Percentiles rank a stretch among this genome's conserved stretches.
These are phyloP conservation scores for Meda fulgida DNA, from an alignment of 2,797 vertebrate genomes.

Conservation along the genomic window DNA sequence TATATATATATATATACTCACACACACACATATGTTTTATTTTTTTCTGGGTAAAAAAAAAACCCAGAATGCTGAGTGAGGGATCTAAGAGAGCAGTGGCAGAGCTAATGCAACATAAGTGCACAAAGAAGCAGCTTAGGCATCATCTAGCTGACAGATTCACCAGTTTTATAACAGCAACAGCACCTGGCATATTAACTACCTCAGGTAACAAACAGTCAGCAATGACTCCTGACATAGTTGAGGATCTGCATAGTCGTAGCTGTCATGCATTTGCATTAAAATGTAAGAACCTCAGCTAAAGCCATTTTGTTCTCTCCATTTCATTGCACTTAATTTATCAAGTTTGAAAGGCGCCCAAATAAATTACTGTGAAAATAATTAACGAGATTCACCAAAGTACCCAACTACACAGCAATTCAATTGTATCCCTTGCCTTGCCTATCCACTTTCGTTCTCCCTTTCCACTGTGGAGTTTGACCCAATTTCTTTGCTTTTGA, in stretches of 20 bases:
- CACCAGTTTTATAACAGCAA: conserved; percentile 6
- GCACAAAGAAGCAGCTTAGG: conserved; percentile 26
- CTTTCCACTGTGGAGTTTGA: conserved; percentile 58
- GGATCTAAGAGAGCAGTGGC: conserved; percentile 2
- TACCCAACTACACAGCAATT: conserved; percentile 16
- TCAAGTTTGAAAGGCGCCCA: neutral
- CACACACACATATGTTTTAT: too few relatives aligned
- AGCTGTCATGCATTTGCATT: neutral
- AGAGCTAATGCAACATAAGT: conserved; percentile 37
- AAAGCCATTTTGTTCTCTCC: conserved; percentile 18
- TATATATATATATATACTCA: too few relatives aligned
- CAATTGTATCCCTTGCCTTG: conserved; percentile 39
- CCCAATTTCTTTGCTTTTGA: conserved; percentile 65
- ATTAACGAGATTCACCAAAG: conserved; percentile 23
- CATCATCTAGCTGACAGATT: conserved; percentile 28
- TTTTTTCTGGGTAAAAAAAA: neutral
- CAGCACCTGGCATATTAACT: conserved; percentile 39
- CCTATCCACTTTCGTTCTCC: conserved; percentile 39
- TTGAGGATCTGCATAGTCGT: neutral
- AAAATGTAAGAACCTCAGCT: conserved; percentile 38
- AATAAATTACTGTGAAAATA: conserved; percentile 20
- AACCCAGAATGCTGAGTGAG: neutral
- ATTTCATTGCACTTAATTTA: conserved; percentile 11
- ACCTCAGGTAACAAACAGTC: conserved; percentile 8
- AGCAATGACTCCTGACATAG: conserved; percentile 1